Conservation (phyloP, 2,797 vertebrate genomes). For the Microcaecilia unicolor region DNA sequence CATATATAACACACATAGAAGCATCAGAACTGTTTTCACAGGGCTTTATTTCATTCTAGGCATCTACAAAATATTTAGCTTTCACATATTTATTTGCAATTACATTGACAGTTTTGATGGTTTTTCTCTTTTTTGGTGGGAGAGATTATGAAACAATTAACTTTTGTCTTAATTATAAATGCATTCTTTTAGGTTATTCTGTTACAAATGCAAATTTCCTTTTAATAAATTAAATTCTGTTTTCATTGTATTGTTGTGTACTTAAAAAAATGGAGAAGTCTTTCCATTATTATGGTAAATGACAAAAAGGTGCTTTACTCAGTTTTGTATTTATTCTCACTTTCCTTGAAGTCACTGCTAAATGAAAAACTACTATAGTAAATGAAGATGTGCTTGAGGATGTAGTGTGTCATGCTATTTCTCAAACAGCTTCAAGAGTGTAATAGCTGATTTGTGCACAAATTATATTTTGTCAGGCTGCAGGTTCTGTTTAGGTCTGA, state of each 20-base stretch:
- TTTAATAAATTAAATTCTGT: slow-evolving; percentile 5
- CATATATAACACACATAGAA: slow-evolving; percentile 38
- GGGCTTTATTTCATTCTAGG: slow-evolving; percentile 34
- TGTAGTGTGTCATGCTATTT: slow-evolving; percentile 99
- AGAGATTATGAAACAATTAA: slow-evolving; percentile 10
- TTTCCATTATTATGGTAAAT: slow-evolving; percentile 15
- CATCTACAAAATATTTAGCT: slow-evolving; percentile 27
- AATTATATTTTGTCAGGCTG: background rate
- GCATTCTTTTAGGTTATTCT: too few relatives aligned
- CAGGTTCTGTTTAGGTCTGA: slow-evolving; percentile 2
- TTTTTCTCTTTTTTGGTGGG: slow-evolving; percentile 15
- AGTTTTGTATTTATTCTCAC: slow-evolving; percentile 25
- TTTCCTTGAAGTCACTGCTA: slow-evolving; percentile 32
- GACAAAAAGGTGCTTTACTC: slow-evolving; percentile 14
- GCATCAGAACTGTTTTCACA: slow-evolving; percentile 36
- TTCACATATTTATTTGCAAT: slow-evolving; percentile 22
- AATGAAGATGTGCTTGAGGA: slow-evolving; percentile 57
- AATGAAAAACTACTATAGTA: slow-evolving; percentile 26
- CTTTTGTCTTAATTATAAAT: slow-evolving; percentile 7
- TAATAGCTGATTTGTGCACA: slow-evolving; percentile 19
- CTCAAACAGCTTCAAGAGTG: slow-evolving; percentile 48
- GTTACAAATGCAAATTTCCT: slow-evolving; percentile 13
- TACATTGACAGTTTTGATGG: slow-evolving; percentile 27
- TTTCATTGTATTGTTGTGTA: slow-evolving; percentile 8
- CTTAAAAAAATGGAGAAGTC: slow-evolving; percentile 2